Conservation (phyloP, 2,888 invertebrate genomes). For the Digitonthophagus gazella region DNA sequence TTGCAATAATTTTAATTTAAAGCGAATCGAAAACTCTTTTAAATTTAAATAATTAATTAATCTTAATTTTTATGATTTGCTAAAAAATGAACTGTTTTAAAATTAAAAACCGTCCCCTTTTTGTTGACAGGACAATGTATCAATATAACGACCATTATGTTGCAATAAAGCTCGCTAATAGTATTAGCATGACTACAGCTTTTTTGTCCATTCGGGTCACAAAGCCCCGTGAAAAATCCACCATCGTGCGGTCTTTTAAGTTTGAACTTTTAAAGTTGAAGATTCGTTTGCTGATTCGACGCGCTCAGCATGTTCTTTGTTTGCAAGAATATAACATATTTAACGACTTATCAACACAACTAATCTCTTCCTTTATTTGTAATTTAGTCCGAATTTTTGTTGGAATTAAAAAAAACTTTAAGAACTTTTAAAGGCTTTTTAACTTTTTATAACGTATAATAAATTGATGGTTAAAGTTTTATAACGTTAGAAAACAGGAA, state of each 20-base stretch:
- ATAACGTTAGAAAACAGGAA: no score
- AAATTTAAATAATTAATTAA: neutral
- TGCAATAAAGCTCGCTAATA: conserved; percentile 33
- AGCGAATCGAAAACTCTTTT: no score
- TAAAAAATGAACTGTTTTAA: neutral
- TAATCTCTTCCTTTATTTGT: no score
- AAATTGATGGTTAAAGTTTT: no score
- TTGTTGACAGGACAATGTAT: conserved; percentile 33
- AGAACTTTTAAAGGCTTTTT: no score
- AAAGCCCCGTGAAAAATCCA: conserved; percentile 17
- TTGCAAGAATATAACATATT: neutral
- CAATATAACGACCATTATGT: conserved; percentile 30
- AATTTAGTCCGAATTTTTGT: no score
- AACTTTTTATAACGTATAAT: no score
- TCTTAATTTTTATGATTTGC: neutral
- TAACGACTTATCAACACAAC: neutral
- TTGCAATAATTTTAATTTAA: no score
- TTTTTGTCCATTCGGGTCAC: conserved; percentile 8
- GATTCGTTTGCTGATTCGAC: neutral
- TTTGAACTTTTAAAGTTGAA: neutral
- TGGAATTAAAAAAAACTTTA: no score
- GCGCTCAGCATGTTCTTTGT: neutral
- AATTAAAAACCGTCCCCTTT: no score
- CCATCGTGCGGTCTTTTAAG: neutral
- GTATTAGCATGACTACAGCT: conserved; percentile 27